A percentile compares a stretch with the other conserved stretches of the same genome.
Conservation (phyloP, 2,113 vertebrate genomes). For the Machaerirhynchus nigripectus region DNA sequence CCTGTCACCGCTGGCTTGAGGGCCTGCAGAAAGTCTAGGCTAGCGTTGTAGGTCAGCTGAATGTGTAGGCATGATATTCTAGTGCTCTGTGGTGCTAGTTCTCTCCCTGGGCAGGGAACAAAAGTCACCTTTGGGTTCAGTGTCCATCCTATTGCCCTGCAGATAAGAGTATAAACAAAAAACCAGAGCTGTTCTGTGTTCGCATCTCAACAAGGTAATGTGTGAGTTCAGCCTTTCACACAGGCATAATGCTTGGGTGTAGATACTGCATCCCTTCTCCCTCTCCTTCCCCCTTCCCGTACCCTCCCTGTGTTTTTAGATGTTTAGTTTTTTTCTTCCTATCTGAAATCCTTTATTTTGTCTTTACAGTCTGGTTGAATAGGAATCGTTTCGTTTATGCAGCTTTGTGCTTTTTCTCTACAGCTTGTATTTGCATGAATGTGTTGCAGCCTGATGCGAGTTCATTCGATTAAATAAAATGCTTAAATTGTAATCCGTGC, state of each 20-base stretch:
- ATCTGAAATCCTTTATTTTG: conserved; percentile 59
- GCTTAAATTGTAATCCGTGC: conserved; percentile 71
- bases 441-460: conserved; percentile 44
- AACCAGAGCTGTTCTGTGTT: neutral
- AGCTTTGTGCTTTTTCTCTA: conserved; percentile 36
- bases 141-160: neutral
- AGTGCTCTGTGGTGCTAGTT: neutral
- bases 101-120: neutral
- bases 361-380: conserved; percentile 62
- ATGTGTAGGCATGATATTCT: neutral
- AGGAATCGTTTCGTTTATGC: conserved; percentile 39
- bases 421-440: conserved; percentile 67
- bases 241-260: neutral
- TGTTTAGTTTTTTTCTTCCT: neutral
- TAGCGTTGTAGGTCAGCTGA: neutral
- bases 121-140: neutral
- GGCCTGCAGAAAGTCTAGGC: neutral
- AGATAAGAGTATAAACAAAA: neutral
- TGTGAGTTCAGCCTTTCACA: neutral
- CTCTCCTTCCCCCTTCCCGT: rapidly evolving
- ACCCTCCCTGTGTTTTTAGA: neutral
- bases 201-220: neutral
- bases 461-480: conserved; percentile 68
- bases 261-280: neutral
- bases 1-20: neutral